phyloP scores from a whole-genome alignment of 92 coral and sea anemone species.

The Parazoanthus swiftii region DNA sequence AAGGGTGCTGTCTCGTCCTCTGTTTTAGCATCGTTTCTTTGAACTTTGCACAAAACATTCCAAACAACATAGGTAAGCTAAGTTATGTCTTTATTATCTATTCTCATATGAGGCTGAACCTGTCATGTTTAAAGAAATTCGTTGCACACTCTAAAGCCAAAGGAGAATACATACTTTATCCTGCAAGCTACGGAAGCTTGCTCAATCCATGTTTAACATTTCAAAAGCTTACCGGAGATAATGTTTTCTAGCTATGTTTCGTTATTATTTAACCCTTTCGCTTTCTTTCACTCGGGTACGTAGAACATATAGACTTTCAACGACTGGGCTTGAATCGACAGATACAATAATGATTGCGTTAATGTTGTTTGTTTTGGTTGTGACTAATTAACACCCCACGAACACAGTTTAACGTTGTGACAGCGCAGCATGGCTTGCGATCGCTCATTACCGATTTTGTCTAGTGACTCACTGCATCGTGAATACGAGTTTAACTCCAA shows the following conservation, averaged over 20 bases:
- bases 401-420: background rate
- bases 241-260: background rate
- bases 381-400: slow-evolving; percentile 29
- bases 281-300: background rate
- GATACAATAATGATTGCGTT: background rate
- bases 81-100: background rate
- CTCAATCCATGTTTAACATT: too few relatives aligned
- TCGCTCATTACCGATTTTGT: background rate
- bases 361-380: background rate
- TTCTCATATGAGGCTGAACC: background rate
- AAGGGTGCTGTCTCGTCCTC: background rate
- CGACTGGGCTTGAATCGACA: background rate
- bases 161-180: background rate
- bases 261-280: background rate
- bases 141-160: background rate
- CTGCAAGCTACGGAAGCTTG: too few relatives aligned
- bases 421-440: slow-evolving; percentile 12
- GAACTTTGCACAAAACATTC: slow-evolving; percentile 1
- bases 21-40: background rate
- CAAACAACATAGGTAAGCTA: slow-evolving; percentile 32
- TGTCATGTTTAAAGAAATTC: background rate
- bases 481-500: background rate
- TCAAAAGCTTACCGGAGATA: background rate
- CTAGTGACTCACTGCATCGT: background rate
- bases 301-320: background rate